Conservation (phyloP, 2,888 invertebrate species). For the Horisme vitalbata region DNA sequence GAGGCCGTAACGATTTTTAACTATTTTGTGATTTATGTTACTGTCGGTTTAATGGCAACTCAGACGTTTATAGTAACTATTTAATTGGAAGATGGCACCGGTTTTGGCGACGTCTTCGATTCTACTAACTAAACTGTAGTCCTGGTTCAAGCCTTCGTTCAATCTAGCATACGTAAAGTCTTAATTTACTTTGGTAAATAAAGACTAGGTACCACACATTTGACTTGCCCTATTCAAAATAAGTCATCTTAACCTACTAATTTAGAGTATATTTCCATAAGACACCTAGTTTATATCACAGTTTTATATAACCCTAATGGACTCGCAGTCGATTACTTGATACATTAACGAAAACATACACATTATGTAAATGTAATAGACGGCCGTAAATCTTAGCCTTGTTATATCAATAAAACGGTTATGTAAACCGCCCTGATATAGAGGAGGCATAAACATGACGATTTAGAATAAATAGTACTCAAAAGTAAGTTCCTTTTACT, state of each 20-base stretch:
- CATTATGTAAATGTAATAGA: conserved; percentile 32
- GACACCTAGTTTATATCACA: neutral
- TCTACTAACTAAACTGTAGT: conserved; percentile 5
- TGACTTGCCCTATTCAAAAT: no score
- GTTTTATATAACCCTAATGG: conserved; percentile 24
- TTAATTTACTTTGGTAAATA: no score
- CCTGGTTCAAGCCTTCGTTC: neutral
- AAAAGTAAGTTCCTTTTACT: no score
- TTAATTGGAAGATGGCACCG: conserved; percentile 54
- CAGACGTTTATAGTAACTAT: conserved; percentile 50
- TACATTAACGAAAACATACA: conserved; percentile 29
- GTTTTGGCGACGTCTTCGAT: conserved; percentile 36
- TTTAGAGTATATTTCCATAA: no score
- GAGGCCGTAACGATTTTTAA: conserved; percentile 56
- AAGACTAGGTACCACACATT: no score
- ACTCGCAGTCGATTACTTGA: conserved; percentile 17
- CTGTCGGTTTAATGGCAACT: conserved; percentile 51
- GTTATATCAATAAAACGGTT: conserved; percentile 31
- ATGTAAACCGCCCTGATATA: conserved; percentile 27
- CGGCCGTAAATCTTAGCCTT: conserved; percentile 26
- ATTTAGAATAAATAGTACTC: neutral
- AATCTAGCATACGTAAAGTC: no score
- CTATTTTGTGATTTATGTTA: conserved; percentile 59
- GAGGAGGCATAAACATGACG: neutral
- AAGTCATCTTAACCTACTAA: no score